Conservation (phyloP, 2,113 vertebrate genomes). For the Phylloscopus whistleri region DNA sequence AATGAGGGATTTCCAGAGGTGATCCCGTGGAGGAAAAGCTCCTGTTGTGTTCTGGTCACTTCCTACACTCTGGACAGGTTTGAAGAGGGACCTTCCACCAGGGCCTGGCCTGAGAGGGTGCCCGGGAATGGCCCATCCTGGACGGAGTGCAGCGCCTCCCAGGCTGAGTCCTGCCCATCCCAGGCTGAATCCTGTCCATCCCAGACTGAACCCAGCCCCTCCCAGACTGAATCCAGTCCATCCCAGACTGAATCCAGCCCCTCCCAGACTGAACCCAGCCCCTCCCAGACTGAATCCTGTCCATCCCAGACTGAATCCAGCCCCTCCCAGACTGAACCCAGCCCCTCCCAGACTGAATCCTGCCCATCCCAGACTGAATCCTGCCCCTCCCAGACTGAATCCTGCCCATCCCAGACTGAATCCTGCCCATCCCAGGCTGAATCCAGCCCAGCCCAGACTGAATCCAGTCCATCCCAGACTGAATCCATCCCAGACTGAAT, state of each 20-base stretch:
- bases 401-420: no score
- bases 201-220: fast-evolving
- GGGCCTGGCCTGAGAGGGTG: background rate
- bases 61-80: background rate
- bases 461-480: no score
- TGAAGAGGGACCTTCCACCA: background rate
- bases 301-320: no score
- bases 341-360: no score
- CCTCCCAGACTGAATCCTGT: background rate
- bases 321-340: fast-evolving
- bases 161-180: no score
- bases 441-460: no score
- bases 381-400: no score
- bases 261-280: background rate
- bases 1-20: background rate
- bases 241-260: background rate
- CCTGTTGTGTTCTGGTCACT: background rate
- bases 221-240: fast-evolving
- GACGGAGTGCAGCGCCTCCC: background rate
- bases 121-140: background rate
- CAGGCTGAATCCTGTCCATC: fast-evolving
- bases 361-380: no score
- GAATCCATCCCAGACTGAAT: no score
- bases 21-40: constrained; percentile 2
- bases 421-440: no score